phyloP scores from a whole-genome alignment of 2,113 vertebrate genomes.

The Ictalurus punctatus region DNA sequence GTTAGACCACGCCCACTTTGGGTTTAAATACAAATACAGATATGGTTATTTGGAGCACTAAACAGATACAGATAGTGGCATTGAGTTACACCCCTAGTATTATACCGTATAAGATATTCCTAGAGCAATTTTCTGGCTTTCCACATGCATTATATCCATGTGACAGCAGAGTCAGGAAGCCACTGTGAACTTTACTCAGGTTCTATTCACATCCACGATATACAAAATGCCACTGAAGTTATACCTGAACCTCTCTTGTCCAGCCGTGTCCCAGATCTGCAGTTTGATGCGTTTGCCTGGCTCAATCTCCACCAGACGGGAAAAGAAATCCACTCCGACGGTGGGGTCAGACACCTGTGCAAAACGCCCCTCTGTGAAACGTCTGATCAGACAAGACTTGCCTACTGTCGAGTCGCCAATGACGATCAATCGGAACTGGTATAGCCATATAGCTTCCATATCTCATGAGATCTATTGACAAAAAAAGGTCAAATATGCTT shows the following conservation, averaged over 20 bases:
- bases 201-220: not conserved
- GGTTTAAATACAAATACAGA: not conserved
- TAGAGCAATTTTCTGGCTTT: not conserved
- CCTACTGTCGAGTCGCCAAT: constrained; percentile 95
- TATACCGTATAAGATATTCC: not conserved
- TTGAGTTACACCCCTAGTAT: not conserved
- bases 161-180: not conserved
- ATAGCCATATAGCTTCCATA: constrained; percentile 98
- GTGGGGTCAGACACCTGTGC: constrained; percentile 94
- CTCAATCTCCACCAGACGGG: constrained; percentile 92
- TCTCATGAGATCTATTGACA: constrained; percentile 58
- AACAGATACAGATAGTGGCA: not conserved
- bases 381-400: constrained; percentile 91
- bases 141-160: not conserved
- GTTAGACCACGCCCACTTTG: not conserved
- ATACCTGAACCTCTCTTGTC: constrained; percentile 89
- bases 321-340: constrained; percentile 96
- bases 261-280: constrained; percentile 89
- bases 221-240: constrained; percentile 9
- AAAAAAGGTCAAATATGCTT: not conserved
- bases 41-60: not conserved
- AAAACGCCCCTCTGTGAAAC: constrained; percentile 93
- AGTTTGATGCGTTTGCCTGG: constrained; percentile 93
- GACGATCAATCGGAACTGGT: constrained; percentile 95
- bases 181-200: not conserved